phyloP scores from a whole-genome alignment of 2,888 invertebrate species.

The Tenthredo mesomela region DNA sequence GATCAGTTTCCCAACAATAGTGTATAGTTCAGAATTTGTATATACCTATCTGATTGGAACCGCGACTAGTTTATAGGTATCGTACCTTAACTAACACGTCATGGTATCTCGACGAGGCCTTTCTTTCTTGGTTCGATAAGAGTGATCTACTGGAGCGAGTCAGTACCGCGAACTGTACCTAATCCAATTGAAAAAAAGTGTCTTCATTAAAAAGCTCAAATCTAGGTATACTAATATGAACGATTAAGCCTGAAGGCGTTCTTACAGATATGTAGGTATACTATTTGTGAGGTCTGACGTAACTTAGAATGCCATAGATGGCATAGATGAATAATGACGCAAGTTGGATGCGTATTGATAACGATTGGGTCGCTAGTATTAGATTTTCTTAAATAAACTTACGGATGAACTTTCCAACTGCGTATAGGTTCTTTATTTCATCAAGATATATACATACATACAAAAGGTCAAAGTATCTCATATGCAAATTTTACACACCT shows the following conservation, averaged over 20 bases:
- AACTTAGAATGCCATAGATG: not conserved
- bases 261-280: not conserved
- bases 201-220: not conserved
- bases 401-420: slow-evolving; percentile 15
- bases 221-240: not conserved
- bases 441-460: not conserved
- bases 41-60: slow-evolving; percentile 10
- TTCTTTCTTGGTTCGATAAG: not conserved
- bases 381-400: not conserved
- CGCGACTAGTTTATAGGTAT: not conserved
- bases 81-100: not conserved
- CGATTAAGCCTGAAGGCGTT: not conserved
- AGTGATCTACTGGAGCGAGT: not conserved
- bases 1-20: slow-evolving; percentile 4
- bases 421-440: not conserved
- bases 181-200: not conserved
- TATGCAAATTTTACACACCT: slow-evolving; percentile 66
- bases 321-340: not conserved
- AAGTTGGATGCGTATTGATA: not conserved
- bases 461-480: slow-evolving; percentile 71
- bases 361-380: not conserved
- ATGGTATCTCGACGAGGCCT: not conserved
- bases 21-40: not conserved
- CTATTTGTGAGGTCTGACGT: not conserved
- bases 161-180: not conserved